Base-by-base conservation (phyloP, 2,888 invertebrate genomes). In the Ophonus ardosiacus region DNA sequence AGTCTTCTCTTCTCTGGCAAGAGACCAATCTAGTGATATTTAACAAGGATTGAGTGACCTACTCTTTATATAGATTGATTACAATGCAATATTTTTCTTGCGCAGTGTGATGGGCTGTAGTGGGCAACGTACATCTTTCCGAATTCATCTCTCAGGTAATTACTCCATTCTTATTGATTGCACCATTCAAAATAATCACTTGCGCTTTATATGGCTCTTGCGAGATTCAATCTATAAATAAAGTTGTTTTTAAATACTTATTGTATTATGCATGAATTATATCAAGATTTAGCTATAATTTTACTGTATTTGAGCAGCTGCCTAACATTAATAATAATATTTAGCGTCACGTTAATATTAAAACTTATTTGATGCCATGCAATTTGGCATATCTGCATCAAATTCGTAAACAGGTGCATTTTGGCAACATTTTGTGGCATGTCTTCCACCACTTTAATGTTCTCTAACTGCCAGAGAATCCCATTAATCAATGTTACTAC, bases 21-120 rank as follows among this genome's bases (percentile, higher is more conserved):
- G 80, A 85, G 86, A 90, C 91, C 91, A 91, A 91, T 88, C 88
- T 87, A 88, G 89, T 91, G 91, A 91, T 91, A 91, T 91, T 91
- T 91, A 90, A 88, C 88, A 88, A 88, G 86, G 89, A 89, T 90
- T 90, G 88, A 90, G 89, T 91, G 91, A 91, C 91, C 91, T 89
- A 91, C 90, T 91, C 90, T 91, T 91, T 91, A 91, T 91, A 90
- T 91, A 91, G 91, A 91, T 89, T 90, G 90, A 91, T 90, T 89
- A 89, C 88, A 88, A 87, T 86, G 86, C 85, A 85, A 86, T 86
- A 86, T 86, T 86, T 86, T 86, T 81, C 81, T 84, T 86, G 84
- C 74, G 40, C 57, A 85, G 78, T 82, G 85, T 84, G 59, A 84
- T 84, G 78, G 84, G 51, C 84, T 51, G 24, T 65, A 51, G 21